These are phyloP conservation scores for Todiramphus saurophagus DNA, from an alignment of 2,113 vertebrate species.

Conservation along the genomic window DNA sequence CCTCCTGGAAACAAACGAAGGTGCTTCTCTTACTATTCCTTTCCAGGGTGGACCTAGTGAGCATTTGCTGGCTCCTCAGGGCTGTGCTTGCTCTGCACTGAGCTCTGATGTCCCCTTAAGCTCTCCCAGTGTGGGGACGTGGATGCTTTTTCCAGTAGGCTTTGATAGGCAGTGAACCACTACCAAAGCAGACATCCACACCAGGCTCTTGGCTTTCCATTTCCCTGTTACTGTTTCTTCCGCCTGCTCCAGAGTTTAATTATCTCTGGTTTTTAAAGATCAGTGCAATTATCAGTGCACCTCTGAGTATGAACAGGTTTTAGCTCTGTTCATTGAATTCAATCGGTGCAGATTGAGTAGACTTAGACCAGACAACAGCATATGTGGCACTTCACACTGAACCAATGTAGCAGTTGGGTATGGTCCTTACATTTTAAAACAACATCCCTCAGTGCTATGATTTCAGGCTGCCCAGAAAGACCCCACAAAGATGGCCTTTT, in stretches of 20 bases:
- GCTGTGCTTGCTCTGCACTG: neutral
- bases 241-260: neutral
- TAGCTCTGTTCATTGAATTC: neutral
- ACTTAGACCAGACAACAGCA: neutral
- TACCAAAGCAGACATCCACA: neutral
- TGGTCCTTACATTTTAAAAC: neutral
- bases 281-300: neutral
- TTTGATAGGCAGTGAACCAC: neutral
- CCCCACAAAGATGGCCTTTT: neutral
- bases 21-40: neutral
- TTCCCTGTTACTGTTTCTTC: neutral
- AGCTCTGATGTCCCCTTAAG: neutral
- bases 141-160: neutral
- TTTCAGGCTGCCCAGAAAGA: neutral
- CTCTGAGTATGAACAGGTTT: neutral
- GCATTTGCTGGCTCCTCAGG: neutral
- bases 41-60: neutral
- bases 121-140: neutral
- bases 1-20: neutral
- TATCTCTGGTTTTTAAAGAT: neutral
- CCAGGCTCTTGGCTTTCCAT: neutral
- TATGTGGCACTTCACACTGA: neutral
- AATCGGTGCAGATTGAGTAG: neutral
- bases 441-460: neutral
- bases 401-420: neutral